Evolutionary conservation across 2,797 vertebrate genomes (phyloP).

Genomic region (Chaetophractus vellerosus): DNA sequence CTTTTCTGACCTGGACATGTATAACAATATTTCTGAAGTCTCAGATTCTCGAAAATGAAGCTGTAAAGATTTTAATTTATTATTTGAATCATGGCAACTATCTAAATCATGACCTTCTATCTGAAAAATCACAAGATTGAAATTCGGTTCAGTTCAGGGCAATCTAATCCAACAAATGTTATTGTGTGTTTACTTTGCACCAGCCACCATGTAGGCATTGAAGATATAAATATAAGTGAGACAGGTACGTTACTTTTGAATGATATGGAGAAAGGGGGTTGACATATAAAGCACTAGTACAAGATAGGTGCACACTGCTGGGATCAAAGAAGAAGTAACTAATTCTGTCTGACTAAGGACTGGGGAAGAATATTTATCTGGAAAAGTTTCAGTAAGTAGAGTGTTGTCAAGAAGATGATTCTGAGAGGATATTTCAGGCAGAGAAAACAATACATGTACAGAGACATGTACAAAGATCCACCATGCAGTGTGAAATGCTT

Average conservation of each 20-base stretch:
- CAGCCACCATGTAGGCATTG: not conserved
- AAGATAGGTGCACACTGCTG: not conserved
- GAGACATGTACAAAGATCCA: not conserved
- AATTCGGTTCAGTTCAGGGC: not conserved
- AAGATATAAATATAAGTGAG: not conserved
- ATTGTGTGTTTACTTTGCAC: conserved; percentile 23
- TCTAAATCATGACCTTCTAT: conserved; percentile 12
- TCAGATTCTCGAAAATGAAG: not conserved
- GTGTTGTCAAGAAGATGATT: not conserved
- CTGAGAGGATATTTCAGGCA: not conserved
- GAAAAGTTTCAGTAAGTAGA: not conserved
- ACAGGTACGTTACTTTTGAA: not conserved
- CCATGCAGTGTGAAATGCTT: not conserved
- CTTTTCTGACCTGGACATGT: conserved; percentile 19
- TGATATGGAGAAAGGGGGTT: conserved; percentile 5
- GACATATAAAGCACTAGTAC: not conserved
- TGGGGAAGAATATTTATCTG: conserved; percentile 1
- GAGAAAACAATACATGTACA: not conserved
- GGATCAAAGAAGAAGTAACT: not conserved
- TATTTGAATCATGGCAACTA: conserved; percentile 6
- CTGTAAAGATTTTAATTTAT: not conserved
- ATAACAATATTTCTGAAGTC: not conserved
- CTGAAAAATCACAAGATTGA: not conserved
- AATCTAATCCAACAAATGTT: not conserved
- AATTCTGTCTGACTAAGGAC: not conserved